Base-by-base conservation (phyloP, 1,140 invertebrate genomes). In the Liolophura sinensis region DNA sequence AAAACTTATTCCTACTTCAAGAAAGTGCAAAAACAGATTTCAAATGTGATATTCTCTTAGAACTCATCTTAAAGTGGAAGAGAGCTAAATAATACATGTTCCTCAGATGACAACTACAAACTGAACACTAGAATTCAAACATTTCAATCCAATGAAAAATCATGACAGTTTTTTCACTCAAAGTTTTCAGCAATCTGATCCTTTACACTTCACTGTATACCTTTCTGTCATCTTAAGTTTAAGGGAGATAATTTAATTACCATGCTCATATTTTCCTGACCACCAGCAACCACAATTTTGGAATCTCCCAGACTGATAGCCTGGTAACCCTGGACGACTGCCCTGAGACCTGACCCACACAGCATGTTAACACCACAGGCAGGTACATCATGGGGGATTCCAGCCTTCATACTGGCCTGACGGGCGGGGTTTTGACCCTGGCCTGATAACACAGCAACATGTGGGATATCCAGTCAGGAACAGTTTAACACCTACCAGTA, bases 371-470 rank as follows among this genome's bases (percentile, higher is more conserved):
- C 80, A n/a, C 87, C 83, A 79, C 88, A 91, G 47, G 93, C 90
- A 57, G 93, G 91, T 40, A 92, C 89, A 61, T 85, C 76, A 66
- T 88, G 81, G 46, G 93, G 92, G 72, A 95, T 80, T n/a, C 92
- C 92, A 60, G 92, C 92, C 73, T 88, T 88, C 3, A 93, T 82
- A 16, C 92, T 85, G 52, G 93, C 92, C 82, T 95, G 93, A 70
- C 93, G 86, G 0, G 91, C 92, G 64, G 93, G 91, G 85, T 95
- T 95, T 85, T 94, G 93, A 27, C 93, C 93, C 84, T 93, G 89
- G 11, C 88, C 91, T 85, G 46, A n/a, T 64, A 60, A 62, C 14
- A n/a, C 51, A 52, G 18, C 14, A 52, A 52, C 18, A 52, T 52
- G 22, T 7, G 12, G 18, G 22, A 12, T 7, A 24, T n/a, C 18